Evolutionary conservation across 2,797 vertebrate species (phyloP), one percentile per base, ranked within the genome.

Genomic region (Champsocephalus gunnari): DNA sequence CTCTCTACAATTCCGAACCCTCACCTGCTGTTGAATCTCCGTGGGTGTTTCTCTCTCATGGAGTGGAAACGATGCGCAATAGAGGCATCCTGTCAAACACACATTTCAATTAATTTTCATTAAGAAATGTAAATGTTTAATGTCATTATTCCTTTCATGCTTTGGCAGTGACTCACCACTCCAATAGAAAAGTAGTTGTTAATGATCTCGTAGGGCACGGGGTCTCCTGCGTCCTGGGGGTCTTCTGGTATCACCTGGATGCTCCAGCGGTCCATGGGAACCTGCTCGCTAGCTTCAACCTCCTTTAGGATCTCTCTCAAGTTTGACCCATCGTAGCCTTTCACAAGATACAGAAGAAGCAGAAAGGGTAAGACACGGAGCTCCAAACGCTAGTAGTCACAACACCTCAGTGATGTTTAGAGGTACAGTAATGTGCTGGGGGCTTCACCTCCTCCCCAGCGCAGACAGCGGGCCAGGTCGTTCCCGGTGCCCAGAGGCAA

Each of bases 121-220:
- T 38, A 38, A 7, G 34, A 38, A 38, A 38, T 38, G 6, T 38
- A 38, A 7, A 38, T 38, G 4, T 28, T 32, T 24, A 12, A 61
- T 61, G 14, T 69, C 13, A 28, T n/a, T 19, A 32, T 34, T 64
- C 38, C 28, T 68, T 28, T n/a, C 14, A 17, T 32, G 51, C 48
- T 17, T 65, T 51, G 9, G 12, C 32, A 24, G 48, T 57, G 58
- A 92, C 97, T 94, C 91, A 99, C 98, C 96, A 99, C 97, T 77
- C 97, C 98, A 8, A 99, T 94, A 80, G 97, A 98, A 93, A 99
- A 99, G 89, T 99, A 99, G 94, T 98, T 99, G 91, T 99, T 99
- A 91, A 99, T 97, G 88, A 99, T 99, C 47, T 97, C 95, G 4
- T 96, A 96, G 62, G 98, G 98, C 12, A 98, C 97, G 0, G 96